Conservation (phyloP, 2,888 invertebrate species). For the Strigamia maritima region DNA sequence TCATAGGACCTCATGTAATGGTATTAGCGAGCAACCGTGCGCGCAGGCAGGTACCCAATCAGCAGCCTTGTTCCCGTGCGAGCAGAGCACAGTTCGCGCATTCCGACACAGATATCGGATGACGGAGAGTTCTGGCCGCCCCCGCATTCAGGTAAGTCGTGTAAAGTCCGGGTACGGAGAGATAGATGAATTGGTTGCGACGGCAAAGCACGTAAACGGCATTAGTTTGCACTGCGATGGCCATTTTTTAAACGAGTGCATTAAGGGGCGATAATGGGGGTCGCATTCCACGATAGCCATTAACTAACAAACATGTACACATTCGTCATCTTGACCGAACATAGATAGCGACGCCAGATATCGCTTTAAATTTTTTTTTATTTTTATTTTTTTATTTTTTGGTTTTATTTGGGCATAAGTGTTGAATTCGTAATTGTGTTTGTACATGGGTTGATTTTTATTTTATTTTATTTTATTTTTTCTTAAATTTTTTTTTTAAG, state of each 20-base stretch:
- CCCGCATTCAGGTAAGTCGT: neutral
- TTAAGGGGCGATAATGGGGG: slow-evolving; percentile 22
- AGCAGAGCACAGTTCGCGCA: slow-evolving; percentile 4
- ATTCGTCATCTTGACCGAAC: slow-evolving; percentile 10
- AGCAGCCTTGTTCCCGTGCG: slow-evolving; percentile 17
- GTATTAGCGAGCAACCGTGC: slow-evolving; percentile 26
- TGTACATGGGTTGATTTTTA: neutral
- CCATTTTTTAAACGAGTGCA: slow-evolving; percentile 15
- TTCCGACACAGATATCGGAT: slow-evolving; percentile 20
- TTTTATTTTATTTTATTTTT: too few relatives aligned
- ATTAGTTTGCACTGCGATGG: slow-evolving; percentile 1
- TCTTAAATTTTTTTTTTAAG: too few relatives aligned
- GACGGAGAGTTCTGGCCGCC: neutral
- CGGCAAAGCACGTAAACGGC: slow-evolving; percentile 7
- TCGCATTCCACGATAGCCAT: slow-evolving; percentile 20
- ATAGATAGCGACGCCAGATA: slow-evolving; percentile 12
- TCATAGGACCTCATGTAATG: neutral
- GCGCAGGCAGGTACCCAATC: slow-evolving; percentile 22
- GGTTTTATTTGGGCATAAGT: neutral
- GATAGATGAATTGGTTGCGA: neutral
- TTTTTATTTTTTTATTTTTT: neutral
- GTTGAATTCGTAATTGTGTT: neutral
- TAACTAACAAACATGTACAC: slow-evolving; percentile 5
- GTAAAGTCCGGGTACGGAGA: neutral
- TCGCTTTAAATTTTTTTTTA: neutral